phyloP scores from a whole-genome alignment of 1,140 invertebrate species.

The Drosophila gunungcola region DNA sequence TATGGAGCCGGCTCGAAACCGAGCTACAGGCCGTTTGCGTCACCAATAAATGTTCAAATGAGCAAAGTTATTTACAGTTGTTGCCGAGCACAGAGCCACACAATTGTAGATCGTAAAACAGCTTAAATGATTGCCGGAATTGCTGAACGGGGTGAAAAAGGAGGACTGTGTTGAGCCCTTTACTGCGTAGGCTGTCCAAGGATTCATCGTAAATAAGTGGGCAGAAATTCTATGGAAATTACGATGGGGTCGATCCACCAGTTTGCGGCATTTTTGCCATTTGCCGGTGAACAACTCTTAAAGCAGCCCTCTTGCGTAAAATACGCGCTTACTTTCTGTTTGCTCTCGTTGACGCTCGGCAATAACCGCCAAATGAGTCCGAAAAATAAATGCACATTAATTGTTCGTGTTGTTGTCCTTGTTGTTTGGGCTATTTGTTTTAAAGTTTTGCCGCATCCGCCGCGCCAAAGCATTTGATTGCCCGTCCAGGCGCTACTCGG shows the following conservation, averaged over 20 bases:
- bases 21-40: constrained; percentile 76
- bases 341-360: constrained; percentile 49
- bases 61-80: constrained; percentile 80
- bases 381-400: constrained; percentile 82
- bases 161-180: constrained; percentile 57
- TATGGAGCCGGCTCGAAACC: constrained; percentile 34
- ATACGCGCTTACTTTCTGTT: constrained; percentile 35
- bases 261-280: constrained; percentile 6
- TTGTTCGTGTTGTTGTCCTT: constrained; percentile 65
- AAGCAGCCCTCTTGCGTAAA: constrained; percentile 17
- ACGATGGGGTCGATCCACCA: constrained; percentile 28
- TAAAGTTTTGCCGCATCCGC: constrained; percentile 39
- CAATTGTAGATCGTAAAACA: constrained; percentile 79
- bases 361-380: constrained; percentile 80
- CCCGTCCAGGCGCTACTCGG: constrained; percentile 43
- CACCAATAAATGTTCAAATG: constrained; percentile 82
- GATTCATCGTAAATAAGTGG: constrained; percentile 77
- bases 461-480: constrained; percentile 65
- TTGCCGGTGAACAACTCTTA: constrained; percentile 2
- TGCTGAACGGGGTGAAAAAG: constrained; percentile 17
- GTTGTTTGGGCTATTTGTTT: constrained; percentile 58
- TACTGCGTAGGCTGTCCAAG: constrained; percentile 69
- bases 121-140: constrained; percentile 60
- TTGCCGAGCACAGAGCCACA: constrained; percentile 45
- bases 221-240: constrained; percentile 69